Evolutionary conservation across 2,113 vertebrate species (phyloP).

Genomic region (Mus pahari): DNA sequence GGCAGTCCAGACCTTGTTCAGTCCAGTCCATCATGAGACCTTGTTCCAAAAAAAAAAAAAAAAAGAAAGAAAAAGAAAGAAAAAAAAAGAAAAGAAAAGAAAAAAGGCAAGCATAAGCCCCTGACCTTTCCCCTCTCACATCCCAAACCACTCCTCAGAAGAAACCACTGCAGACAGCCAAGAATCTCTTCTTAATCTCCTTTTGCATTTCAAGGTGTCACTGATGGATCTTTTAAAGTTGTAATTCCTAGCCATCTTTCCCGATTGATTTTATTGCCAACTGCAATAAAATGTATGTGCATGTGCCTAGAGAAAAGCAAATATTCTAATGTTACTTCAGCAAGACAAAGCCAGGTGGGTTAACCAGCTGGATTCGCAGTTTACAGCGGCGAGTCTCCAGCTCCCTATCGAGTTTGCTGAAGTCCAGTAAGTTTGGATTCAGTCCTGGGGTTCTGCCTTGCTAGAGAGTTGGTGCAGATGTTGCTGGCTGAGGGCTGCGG

Average conservation of each 20-base stretch:
- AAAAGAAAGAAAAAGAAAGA: neutral
- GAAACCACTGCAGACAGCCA: neutral
- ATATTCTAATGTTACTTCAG: constrained; percentile 54
- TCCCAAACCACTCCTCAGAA: neutral
- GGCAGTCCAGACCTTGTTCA: neutral
- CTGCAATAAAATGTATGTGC: constrained; percentile 49
- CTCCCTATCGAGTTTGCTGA: neutral
- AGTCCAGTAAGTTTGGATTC: neutral
- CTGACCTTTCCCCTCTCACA: neutral
- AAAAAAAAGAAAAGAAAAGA: neutral
- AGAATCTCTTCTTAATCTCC: neutral
- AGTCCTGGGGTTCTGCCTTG: neutral
- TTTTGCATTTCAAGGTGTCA: constrained; percentile 17
- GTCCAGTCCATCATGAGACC: neutral
- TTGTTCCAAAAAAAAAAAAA: neutral
- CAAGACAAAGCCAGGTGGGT: constrained; percentile 45
- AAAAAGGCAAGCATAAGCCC: neutral
- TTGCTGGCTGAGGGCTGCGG: neutral
- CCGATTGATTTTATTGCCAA: constrained; percentile 37
- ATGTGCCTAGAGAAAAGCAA: constrained; percentile 49
- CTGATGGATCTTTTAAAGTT: constrained; percentile 22
- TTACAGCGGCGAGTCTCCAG: neutral
- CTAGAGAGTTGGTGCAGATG: neutral
- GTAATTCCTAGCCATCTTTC: constrained; percentile 46
- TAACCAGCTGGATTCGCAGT: neutral